Percentiles rank a stretch among this genome's conserved stretches.
These are phyloP conservation scores for Platynereis dumerilii DNA, from an alignment of 2,888 invertebrate species.

Conservation along the genomic window DNA sequence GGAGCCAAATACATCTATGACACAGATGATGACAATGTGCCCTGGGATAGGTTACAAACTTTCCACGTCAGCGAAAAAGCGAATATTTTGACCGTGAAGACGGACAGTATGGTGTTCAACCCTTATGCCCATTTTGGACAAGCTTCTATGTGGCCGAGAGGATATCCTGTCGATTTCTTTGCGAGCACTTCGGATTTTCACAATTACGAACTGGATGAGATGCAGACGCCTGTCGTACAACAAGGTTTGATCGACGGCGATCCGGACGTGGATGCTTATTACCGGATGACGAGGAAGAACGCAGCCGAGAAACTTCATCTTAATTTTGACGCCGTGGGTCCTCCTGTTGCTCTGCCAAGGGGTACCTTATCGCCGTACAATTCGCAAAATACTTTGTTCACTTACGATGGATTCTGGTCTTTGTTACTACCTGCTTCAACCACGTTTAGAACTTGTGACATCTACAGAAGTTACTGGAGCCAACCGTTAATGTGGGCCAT, in stretches of 20 bases:
- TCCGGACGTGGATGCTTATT: conserved; percentile 52
- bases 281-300: conserved; percentile 41
- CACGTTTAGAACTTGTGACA: conserved; percentile 45
- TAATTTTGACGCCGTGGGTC: conserved; percentile 44
- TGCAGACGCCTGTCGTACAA: conserved; percentile 41
- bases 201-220: conserved; percentile 29
- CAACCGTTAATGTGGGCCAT: conserved; percentile 44
- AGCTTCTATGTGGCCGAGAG: conserved; percentile 49
- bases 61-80: conserved; percentile 7
- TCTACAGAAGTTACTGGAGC: conserved; percentile 48
- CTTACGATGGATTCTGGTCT: conserved; percentile 45
- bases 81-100: conserved; percentile 24
- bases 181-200: conserved; percentile 34
- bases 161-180: conserved; percentile 47
- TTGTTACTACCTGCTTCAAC: conserved; percentile 43
- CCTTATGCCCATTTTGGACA: conserved; percentile 47
- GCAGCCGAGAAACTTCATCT: conserved; percentile 34
- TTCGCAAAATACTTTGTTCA: conserved; percentile 49
- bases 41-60: conserved; percentile 16
- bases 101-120: conserved; percentile 34
- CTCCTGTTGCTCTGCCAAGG: conserved; percentile 41
- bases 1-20: conserved; percentile 42
- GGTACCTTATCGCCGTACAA: conserved; percentile 45
- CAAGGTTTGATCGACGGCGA: conserved; percentile 50
- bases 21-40: conserved; percentile 39